These are phyloP conservation scores for Zaprionus lachaisei DNA, from an alignment of 1,140 invertebrate species.

Conservation along the genomic window DNA sequence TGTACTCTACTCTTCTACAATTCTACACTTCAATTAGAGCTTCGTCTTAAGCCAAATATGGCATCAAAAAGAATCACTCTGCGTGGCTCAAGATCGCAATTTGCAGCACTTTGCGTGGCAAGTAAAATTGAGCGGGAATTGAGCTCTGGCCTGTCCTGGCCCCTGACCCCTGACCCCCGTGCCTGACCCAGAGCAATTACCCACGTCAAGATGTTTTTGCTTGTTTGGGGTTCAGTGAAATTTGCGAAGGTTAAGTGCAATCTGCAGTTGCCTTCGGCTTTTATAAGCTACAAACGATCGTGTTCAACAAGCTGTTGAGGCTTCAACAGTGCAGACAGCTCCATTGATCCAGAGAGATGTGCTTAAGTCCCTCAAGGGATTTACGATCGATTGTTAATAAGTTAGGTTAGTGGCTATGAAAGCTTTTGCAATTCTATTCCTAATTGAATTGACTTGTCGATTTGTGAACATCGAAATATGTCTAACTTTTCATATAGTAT, in stretches of 20 bases:
- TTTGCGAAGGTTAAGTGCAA: conserved; percentile 20
- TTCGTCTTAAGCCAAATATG: not conserved
- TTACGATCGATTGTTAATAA: too few species aligned
- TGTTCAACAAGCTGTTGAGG: not conserved
- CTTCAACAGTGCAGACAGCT: not conserved
- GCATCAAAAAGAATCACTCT: conserved; percentile 13
- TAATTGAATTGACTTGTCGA: not conserved
- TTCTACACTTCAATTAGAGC: not conserved
- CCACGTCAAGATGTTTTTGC: not conserved
- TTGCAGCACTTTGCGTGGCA: conserved; percentile 6
- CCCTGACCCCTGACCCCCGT: conserved; percentile 12
- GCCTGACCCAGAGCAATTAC: conserved; percentile 13
- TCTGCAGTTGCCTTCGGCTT: not conserved
- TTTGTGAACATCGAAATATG: not conserved
- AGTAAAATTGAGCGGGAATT: conserved; percentile 6
- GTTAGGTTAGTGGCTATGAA: not conserved
- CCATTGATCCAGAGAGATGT: not conserved
- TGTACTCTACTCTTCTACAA: not conserved
- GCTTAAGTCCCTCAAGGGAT: too few species aligned
- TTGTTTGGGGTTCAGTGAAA: conserved; percentile 27
- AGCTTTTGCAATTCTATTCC: too few species aligned
- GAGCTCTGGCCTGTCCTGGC: conserved; percentile 4
- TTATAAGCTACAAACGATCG: not conserved
- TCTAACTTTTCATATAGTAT: not conserved
- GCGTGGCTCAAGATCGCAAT: conserved; percentile 1